Evolutionary conservation across 2,113 vertebrate species (phyloP), one percentile per base, ranked within the genome.

Genomic region (Saguinus midas): DNA sequence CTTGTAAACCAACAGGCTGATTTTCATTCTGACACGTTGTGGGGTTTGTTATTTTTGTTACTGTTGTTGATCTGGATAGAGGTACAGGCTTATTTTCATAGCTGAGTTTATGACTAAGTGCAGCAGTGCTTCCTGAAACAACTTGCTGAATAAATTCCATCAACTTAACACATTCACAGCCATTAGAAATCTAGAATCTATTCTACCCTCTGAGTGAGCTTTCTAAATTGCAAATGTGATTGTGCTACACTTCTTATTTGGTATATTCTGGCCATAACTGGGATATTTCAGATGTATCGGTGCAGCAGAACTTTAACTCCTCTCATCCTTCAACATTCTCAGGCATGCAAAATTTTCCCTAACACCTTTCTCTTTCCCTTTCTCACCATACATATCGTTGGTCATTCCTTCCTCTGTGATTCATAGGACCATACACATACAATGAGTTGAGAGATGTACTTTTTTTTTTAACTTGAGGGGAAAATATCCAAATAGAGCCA

Each of bases 71-170:
- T 91, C 73, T 96, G 45, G 43, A 66, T 35, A 12, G 20, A 92
- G 52, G 29, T 14, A 14, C 5, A 87, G 66, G 58, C n/a, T 93
- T 50, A 80, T 52, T 96, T 97, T 88, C 57, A 81, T 43, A 61
- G 94, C 84, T 94, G 61, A 20, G 9, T 57, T 94, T 91, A 55
- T 8, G 11, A 64, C 73, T 87, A 94, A 87, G 79, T 2, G 57
- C 7, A 90, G 43, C 11, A 73, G 11, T 55, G n/a, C 23, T 57
- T 95, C 90, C 91, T 80, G n/a, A 96, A 90, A 73, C 9, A 57
- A 87, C 35, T 86, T 89, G 52, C 35, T 95, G 89, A 81, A 64
- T 81, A 90, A 73, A 89, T 52, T 43, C 50, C 92, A 66, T 61
- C 45, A 37, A 6, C 3, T 87, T 50, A 87, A 37, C 29, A 52